Evolutionary conservation across 1,140 invertebrate genomes (phyloP).

Genomic region (Arctopsyche grandis): DNA sequence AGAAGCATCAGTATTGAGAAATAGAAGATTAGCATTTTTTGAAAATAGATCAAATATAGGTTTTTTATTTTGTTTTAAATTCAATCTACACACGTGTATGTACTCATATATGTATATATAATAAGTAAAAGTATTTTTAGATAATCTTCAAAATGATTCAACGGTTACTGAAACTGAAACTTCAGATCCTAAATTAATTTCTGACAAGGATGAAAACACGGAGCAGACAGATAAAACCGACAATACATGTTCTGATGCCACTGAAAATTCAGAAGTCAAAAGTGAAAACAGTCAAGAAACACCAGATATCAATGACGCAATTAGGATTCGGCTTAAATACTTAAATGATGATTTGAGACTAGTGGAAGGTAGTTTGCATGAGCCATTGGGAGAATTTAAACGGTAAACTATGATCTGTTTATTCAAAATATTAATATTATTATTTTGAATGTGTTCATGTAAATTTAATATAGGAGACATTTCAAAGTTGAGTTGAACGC

Average conservation of each 20-base stretch:
- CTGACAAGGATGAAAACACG: not conserved
- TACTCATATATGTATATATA: not conserved
- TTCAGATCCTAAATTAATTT: not conserved
- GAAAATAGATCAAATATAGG: slow-evolving; percentile 22
- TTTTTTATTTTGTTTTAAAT: not conserved
- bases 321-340: slow-evolving; percentile 85
- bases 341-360: slow-evolving; percentile 86
- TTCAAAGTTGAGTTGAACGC: slow-evolving; percentile 81
- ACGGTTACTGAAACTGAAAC: not conserved
- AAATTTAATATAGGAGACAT: slow-evolving; percentile 74
- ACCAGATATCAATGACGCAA: slow-evolving; percentile 59
- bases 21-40: slow-evolving; percentile 58
- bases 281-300: not conserved
- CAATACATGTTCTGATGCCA: not conserved
- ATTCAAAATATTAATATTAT: too few species aligned
- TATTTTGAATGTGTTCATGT: too few species aligned
- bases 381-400: slow-evolving; percentile 87
- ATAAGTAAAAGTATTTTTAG: not conserved
- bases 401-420: slow-evolving; percentile 67
- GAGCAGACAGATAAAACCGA: slow-evolving; percentile 1
- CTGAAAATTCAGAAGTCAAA: slow-evolving; percentile 16
- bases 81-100: not conserved
- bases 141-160: not conserved
- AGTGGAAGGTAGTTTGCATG: slow-evolving; percentile 79
- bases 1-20: slow-evolving; percentile 57